Evolutionary conservation across 2,797 vertebrate genomes (phyloP).

Genomic region (Knipowitschia caucasica): DNA sequence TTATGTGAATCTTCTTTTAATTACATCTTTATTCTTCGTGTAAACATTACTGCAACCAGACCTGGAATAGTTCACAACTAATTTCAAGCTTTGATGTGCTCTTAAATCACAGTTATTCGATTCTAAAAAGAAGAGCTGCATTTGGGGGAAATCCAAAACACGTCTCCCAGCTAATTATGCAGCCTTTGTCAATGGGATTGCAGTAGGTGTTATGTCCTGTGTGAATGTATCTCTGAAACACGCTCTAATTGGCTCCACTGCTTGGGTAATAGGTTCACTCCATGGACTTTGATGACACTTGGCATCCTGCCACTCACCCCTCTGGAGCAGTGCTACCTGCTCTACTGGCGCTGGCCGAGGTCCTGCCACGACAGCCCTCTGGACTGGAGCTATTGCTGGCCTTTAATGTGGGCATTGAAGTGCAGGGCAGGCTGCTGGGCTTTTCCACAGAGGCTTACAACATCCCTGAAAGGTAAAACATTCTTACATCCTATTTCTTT

Average conservation of each 20-base stretch:
- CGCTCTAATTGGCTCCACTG: neutral
- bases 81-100: neutral
- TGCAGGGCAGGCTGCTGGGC: slow-evolving; percentile 85
- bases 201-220: slow-evolving; percentile 73
- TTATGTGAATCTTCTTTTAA: neutral
- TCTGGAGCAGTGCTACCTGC: slow-evolving; percentile 86
- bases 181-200: slow-evolving; percentile 90
- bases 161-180: slow-evolving; percentile 82
- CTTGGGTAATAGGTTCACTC: slow-evolving; percentile 82
- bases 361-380: slow-evolving; percentile 73
- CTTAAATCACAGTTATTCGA: slow-evolving; percentile 75
- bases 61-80: neutral
- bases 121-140: slow-evolving; percentile 75
- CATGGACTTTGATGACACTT: slow-evolving; percentile 96
- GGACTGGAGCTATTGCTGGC: slow-evolving; percentile 89
- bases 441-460: slow-evolving; percentile 89
- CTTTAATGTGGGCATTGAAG: slow-evolving; percentile 90
- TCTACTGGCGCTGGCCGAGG: slow-evolving; percentile 83
- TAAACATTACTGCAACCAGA: neutral
- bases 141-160: slow-evolving; percentile 82
- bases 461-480: slow-evolving; percentile 85
- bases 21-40: neutral
- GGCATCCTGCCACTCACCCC: slow-evolving; percentile 95
- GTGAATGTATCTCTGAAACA: neutral
- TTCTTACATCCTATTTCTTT: neutral